These are phyloP conservation scores for Rhogogaster chlorosoma DNA, from an alignment of 2,888 invertebrate genomes.

Conservation along the genomic window DNA sequence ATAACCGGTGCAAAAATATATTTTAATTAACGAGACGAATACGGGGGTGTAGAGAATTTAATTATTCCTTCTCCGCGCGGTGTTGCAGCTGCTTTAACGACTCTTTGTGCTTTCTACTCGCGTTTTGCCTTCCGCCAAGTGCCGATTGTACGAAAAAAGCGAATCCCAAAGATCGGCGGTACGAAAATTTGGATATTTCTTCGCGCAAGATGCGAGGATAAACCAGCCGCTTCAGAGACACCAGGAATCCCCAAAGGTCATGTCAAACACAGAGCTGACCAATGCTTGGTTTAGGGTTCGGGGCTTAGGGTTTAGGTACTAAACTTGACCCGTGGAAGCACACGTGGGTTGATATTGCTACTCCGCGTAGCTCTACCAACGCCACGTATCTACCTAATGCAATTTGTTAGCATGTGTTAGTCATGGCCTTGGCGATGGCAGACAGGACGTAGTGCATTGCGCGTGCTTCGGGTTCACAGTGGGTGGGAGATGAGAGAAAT, in stretches of 20 bases:
- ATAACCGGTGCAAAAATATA: constrained; percentile 33
- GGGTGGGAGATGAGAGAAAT: neutral
- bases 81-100: constrained; percentile 26
- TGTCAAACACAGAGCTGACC: constrained; percentile 32
- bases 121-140: neutral
- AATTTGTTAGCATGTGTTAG: constrained; percentile 50
- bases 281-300: neutral
- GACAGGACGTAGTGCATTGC: constrained; percentile 50
- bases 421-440: constrained; percentile 55
- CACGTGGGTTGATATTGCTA: neutral
- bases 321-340: constrained; percentile 35
- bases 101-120: constrained; percentile 19
- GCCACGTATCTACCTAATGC: constrained; percentile 31
- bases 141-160: neutral
- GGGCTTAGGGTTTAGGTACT: neutral
- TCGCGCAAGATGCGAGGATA: neutral
- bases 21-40: constrained; percentile 49
- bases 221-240: neutral
- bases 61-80: constrained; percentile 32
- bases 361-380: neutral
- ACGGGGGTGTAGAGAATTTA: constrained; percentile 40
- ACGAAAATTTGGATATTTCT: no score
- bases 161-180: no score
- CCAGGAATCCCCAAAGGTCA: neutral
- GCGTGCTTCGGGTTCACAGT: neutral